These are phyloP conservation scores for Macrobrachium nipponense DNA, from an alignment of 1,140 invertebrate species.

Conservation along the genomic window DNA sequence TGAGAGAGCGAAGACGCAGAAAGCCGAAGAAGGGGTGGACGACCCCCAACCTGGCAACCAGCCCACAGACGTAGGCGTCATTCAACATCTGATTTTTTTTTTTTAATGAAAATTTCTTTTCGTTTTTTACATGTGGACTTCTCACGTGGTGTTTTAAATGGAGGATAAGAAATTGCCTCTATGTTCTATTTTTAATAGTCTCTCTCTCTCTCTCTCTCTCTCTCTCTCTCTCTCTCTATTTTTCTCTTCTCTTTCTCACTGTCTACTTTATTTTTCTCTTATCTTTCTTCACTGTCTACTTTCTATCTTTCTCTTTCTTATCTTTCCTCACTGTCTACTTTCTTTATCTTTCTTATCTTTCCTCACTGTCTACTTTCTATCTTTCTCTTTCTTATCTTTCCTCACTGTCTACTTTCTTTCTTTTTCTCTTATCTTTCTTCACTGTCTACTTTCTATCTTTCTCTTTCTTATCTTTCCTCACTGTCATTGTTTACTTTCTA, in stretches of 20 bases:
- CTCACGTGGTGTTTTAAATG: too few relatives aligned
- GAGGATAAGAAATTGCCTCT: neutral
- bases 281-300: too few relatives aligned
- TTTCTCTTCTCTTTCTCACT: too few relatives aligned
- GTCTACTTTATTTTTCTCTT: too few relatives aligned
- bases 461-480: neutral
- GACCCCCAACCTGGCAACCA: neutral
- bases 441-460: neutral
- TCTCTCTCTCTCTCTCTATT: too few relatives aligned
- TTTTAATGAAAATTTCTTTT: neutral
- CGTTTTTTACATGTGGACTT: neutral
- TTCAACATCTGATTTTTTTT: neutral
- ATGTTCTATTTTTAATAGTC: too few relatives aligned
- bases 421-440: neutral
- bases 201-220: too few relatives aligned
- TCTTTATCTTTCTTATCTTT: neutral
- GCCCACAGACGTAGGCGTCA: too few relatives aligned
- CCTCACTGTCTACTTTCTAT: neutral
- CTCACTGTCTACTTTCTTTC: neutral
- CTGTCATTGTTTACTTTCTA: neutral
- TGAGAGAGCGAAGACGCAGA: neutral
- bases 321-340: too few relatives aligned
- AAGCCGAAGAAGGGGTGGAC: neutral
- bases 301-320: too few relatives aligned
- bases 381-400: neutral